These are phyloP conservation scores for Scolanthus callimorphus DNA, from an alignment of 92 coral and sea anemone species.

Conservation along the genomic window DNA sequence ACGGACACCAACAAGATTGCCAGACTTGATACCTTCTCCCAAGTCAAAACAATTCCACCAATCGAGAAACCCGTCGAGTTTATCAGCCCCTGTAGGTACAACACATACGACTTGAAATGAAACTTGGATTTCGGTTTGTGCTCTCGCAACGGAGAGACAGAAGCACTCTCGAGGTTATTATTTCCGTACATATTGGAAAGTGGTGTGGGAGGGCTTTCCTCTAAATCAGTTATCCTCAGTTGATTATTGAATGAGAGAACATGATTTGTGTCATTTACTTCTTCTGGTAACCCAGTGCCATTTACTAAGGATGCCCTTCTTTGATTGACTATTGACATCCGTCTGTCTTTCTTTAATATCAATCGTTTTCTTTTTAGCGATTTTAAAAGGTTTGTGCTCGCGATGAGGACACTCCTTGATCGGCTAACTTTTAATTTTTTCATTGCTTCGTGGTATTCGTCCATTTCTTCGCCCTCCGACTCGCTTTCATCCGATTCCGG, in stretches of 20 bases:
- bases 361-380: conserved; percentile 70
- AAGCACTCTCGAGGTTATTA: neutral
- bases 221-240: neutral
- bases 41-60: conserved; percentile 82
- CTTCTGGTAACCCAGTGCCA: conserved; percentile 8
- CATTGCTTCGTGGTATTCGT: conserved; percentile 88
- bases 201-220: neutral
- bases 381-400: conserved; percentile 75
- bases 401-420: conserved; percentile 73
- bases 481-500: conserved; percentile 90
- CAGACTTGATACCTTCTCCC: conserved; percentile 89
- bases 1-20: conserved; percentile 80
- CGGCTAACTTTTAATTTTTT: conserved; percentile 71
- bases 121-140: conserved; percentile 55
- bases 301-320: conserved; percentile 50
- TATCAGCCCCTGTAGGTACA: conserved; percentile 83
- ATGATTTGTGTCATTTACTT: conserved; percentile 7
- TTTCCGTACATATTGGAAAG: neutral
- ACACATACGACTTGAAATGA: conserved; percentile 84
- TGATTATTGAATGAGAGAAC: conserved; percentile 1
- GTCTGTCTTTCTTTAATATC: conserved; percentile 69
- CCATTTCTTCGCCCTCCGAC: conserved; percentile 85
- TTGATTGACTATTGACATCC: conserved; percentile 57
- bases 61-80: conserved; percentile 83
- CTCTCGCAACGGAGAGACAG: neutral